Conservation (phyloP, 2,113 vertebrate genomes). For the Myotis yumanensis region DNA sequence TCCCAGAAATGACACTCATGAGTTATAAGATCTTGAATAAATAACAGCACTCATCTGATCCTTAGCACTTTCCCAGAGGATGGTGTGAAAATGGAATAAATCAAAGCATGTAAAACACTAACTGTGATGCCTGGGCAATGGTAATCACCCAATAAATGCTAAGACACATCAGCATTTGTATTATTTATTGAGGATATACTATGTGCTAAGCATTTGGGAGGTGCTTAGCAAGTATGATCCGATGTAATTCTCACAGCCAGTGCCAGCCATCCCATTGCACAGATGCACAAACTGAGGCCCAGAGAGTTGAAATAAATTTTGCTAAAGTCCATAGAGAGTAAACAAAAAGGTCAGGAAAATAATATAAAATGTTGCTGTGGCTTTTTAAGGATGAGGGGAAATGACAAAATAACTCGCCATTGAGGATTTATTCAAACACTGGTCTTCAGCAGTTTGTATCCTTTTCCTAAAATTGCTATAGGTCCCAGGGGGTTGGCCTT, state of each 20-base stretch:
- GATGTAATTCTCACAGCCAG: neutral
- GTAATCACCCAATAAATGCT: neutral
- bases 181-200: neutral
- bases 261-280: neutral
- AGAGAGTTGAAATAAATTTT: neutral
- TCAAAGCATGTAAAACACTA: neutral
- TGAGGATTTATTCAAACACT: neutral
- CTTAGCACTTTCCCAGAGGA: neutral
- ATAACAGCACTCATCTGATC: neutral
- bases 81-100: neutral
- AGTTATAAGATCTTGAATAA: neutral
- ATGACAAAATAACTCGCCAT: neutral
- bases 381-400: neutral
- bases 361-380: neutral
- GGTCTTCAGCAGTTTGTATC: neutral
- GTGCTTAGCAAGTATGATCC: neutral
- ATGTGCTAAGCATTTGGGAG: neutral
- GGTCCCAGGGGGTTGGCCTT: neutral
- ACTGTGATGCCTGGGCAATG: neutral
- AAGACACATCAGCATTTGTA: neutral
- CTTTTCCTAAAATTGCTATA: neutral
- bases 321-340: neutral
- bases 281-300: neutral
- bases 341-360: neutral
- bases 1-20: fast-evolving